phyloP scores from a whole-genome alignment of 2,797 vertebrate species.

The Protosalanx chinensis region DNA sequence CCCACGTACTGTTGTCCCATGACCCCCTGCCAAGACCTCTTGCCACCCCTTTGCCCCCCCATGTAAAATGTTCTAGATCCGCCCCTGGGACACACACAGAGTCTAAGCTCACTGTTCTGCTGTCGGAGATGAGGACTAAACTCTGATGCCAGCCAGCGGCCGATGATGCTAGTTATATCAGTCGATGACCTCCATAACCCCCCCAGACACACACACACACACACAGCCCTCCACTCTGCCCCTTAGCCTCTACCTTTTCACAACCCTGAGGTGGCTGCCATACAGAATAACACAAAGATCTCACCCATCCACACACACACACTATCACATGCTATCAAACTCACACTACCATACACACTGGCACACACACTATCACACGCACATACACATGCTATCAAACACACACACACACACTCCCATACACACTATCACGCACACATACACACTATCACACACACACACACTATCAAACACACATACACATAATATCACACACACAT shows the following conservation, averaged over 20 bases:
- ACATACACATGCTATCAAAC: too few species aligned
- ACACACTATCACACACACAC: slow-evolving; percentile 11
- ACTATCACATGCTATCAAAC: slow-evolving; percentile 1
- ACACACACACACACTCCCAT: too few species aligned
- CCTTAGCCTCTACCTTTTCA: not conserved
- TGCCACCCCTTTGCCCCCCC: too few species aligned
- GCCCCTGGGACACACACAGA: too few species aligned
- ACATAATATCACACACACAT: not conserved
- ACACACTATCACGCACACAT: too few species aligned
- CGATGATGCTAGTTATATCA: slow-evolving; percentile 39
- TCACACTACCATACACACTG: slow-evolving; percentile 10
- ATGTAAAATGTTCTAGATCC: too few species aligned
- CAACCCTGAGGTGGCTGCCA: not conserved
- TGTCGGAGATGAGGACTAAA: slow-evolving; percentile 43
- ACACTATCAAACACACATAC: slow-evolving; percentile 9
- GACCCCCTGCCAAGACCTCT: too few species aligned
- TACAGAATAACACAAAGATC: not conserved
- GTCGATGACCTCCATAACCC: slow-evolving; percentile 27
- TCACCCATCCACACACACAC: not conserved
- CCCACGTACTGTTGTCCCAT: too few species aligned
- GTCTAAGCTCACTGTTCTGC: not conserved
- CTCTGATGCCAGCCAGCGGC: slow-evolving; percentile 47
- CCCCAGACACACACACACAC: not conserved
- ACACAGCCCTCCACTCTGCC: slow-evolving; percentile 6
- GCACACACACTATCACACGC: not conserved